These are phyloP conservation scores for Xenopus laevis DNA, from an alignment of 2,113 vertebrate species.

Conservation along the genomic window DNA sequence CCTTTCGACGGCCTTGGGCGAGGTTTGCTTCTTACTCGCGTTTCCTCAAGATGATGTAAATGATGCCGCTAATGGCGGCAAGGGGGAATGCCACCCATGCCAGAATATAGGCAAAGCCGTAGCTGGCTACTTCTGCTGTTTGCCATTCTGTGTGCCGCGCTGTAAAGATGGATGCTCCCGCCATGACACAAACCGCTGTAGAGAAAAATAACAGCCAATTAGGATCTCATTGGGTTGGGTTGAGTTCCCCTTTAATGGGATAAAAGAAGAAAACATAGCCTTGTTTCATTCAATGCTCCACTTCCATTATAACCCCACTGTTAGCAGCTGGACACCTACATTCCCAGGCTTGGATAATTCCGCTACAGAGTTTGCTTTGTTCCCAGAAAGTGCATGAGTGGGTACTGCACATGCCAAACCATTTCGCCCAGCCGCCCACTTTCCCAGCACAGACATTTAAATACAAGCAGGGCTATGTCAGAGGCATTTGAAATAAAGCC, in stretches of 20 bases:
- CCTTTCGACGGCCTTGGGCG: constrained; percentile 49
- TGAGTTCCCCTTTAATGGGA: no score
- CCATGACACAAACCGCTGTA: constrained; percentile 92
- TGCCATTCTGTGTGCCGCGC: constrained; percentile 83
- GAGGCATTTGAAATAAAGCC: not conserved
- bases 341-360: not conserved
- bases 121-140: constrained; percentile 46
- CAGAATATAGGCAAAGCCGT: constrained; percentile 90
- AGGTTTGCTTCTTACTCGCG: constrained; percentile 72
- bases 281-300: no score
- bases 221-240: no score
- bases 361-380: constrained; percentile 65
- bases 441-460: not conserved
- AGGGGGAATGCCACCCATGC: constrained; percentile 94
- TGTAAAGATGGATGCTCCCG: constrained; percentile 88
- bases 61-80: constrained; percentile 83
- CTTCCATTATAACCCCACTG: not conserved
- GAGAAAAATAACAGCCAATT: not conserved
- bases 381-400: constrained; percentile 59
- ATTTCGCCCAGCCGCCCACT: constrained; percentile 52
- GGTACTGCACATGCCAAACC: constrained; percentile 45
- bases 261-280: no score
- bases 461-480: constrained; percentile 48
- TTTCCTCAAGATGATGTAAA: constrained; percentile 95
- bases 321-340: constrained; percentile 63